These are phyloP conservation scores for Aleadryas rufinucha DNA, from an alignment of 2,113 vertebrate species.

Conservation along the genomic window DNA sequence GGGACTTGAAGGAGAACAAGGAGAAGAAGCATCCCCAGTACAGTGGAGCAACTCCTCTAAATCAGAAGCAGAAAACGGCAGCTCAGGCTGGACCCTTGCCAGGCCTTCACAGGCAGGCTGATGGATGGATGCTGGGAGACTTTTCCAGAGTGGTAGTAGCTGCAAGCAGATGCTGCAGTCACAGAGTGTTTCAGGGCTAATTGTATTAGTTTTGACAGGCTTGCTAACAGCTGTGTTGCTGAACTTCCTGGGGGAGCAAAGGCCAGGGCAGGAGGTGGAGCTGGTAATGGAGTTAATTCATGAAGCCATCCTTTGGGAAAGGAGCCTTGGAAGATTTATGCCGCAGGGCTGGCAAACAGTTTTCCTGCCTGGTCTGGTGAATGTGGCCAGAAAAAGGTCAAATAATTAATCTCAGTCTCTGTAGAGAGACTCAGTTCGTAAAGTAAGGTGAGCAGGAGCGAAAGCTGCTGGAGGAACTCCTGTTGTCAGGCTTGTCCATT, in stretches of 20 bases:
- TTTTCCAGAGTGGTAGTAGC: background rate
- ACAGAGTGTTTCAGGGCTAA: background rate
- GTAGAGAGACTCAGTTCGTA: background rate
- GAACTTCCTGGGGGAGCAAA: background rate
- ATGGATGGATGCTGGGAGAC: background rate
- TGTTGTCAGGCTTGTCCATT: background rate
- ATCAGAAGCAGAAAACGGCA: background rate
- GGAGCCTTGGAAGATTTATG: background rate
- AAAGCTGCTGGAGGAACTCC: background rate
- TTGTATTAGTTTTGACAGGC: background rate
- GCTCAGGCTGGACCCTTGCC: background rate
- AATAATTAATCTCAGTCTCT: background rate
- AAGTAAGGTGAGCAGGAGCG: background rate
- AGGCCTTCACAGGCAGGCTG: background rate
- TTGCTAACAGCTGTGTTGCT: background rate
- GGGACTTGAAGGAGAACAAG: background rate
- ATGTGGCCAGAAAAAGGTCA: background rate
- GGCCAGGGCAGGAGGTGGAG: background rate
- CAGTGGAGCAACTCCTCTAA: background rate
- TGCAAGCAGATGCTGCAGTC: background rate
- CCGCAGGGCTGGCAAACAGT: fast-evolving
- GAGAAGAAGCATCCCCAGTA: background rate
- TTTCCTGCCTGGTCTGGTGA: background rate
- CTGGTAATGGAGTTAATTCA: background rate
- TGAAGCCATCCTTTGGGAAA: background rate